Conservation (phyloP, 2,113 vertebrate species). For the Apaloderma vittatum region DNA sequence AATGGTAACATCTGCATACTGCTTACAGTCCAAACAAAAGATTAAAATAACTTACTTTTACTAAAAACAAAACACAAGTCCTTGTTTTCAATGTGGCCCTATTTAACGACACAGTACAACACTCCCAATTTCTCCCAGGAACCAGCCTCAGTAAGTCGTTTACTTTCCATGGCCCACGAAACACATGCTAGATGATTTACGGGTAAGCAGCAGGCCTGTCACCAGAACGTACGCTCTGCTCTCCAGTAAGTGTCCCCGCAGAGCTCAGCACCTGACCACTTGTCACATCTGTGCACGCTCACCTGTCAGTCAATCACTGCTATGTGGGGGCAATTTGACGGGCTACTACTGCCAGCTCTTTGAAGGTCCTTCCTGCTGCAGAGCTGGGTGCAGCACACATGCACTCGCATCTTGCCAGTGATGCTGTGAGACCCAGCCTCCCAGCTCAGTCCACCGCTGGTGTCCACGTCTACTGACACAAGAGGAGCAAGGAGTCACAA, state of each 20-base stretch:
- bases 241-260: rapidly evolving
- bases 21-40: neutral
- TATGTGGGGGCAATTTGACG: rapidly evolving
- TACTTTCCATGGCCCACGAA: neutral
- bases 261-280: neutral
- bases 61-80: neutral
- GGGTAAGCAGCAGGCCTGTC: neutral
- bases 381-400: rapidly evolving
- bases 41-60: neutral
- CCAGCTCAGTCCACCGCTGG: rapidly evolving
- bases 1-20: neutral
- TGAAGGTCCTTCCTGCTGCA: neutral
- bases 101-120: neutral
- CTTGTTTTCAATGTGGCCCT: neutral
- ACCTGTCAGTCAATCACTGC: neutral
- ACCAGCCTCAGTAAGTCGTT: neutral
- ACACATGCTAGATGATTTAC: neutral
- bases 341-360: neutral
- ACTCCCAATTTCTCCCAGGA: neutral
- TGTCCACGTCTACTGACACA: rapidly evolving
- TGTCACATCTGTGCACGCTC: neutral
- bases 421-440: neutral
- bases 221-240: neutral
- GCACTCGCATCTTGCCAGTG: rapidly evolving
- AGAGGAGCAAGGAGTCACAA: neutral